phyloP scores from a whole-genome alignment of 1,140 invertebrate genomes.

The Hycleus cichorii region DNA sequence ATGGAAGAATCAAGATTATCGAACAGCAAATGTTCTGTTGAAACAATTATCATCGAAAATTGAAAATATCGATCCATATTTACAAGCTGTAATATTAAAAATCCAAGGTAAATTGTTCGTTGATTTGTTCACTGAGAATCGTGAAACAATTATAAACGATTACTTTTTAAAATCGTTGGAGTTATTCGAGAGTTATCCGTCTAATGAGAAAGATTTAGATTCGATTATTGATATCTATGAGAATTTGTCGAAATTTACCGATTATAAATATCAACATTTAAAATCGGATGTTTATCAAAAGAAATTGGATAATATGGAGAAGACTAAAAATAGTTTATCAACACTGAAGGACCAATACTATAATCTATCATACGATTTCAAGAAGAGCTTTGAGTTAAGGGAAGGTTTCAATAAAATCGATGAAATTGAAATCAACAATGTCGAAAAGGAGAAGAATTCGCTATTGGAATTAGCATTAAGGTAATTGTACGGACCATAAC shows the following conservation, averaged over 20 bases:
- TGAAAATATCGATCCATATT: too few species aligned
- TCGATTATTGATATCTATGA: constrained; percentile 56
- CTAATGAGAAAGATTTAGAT: too few species aligned
- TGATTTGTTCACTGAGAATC: too few species aligned
- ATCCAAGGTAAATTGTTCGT: too few species aligned
- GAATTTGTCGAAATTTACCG: constrained; percentile 73
- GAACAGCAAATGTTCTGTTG: constrained; percentile 43
- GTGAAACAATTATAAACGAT: too few species aligned
- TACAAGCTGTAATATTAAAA: too few species aligned
- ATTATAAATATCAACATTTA: constrained; percentile 71
- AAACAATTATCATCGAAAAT: constrained; percentile 19
- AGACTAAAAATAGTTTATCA: constrained; percentile 40
- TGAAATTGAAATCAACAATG: constrained; percentile 62
- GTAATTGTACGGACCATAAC: too few species aligned
- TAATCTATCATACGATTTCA: too few species aligned
- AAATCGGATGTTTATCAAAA: constrained; percentile 52
- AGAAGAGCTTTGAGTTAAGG: constrained; percentile 9
- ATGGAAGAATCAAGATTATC: constrained; percentile 52
- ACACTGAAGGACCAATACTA: too few species aligned
- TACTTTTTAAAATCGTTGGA: too few species aligned
- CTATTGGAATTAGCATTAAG: constrained; percentile 60
- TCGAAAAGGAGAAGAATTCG: constrained; percentile 55
- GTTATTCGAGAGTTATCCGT: too few species aligned
- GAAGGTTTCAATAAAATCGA: constrained; percentile 48
- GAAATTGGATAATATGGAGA: constrained; percentile 50